These are phyloP conservation scores for Hystrix cristata DNA, from an alignment of 2,113 vertebrate genomes.

Conservation along the genomic window DNA sequence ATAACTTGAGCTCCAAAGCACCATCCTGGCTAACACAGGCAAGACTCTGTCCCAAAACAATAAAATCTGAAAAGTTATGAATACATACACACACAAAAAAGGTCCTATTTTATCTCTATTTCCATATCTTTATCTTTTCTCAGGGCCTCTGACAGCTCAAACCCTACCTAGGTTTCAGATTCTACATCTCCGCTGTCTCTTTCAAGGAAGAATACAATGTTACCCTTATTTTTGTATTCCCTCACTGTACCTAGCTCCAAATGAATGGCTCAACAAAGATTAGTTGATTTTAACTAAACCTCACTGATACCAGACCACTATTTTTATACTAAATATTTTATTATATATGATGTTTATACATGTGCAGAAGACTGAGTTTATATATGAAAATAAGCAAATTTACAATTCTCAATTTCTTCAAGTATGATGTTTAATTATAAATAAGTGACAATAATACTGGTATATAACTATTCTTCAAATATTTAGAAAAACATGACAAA, in stretches of 20 bases:
- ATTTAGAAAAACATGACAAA: constrained; percentile 10
- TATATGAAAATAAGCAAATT: constrained; percentile 1
- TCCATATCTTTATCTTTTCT: neutral
- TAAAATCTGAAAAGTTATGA: neutral
- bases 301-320: neutral
- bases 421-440: constrained; percentile 32
- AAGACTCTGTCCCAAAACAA: neutral
- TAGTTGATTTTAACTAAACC: neutral
- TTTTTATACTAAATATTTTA: constrained; percentile 4
- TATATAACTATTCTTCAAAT: constrained; percentile 14
- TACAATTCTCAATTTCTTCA: neutral
- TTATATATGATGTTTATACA: neutral
- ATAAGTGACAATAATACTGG: neutral
- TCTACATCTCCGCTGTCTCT: neutral
- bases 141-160: neutral
- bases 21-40: neutral
- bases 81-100: neutral
- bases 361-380: neutral
- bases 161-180: constrained; percentile 10
- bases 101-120: neutral
- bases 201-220: neutral
- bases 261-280: neutral
- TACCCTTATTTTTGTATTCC: neutral
- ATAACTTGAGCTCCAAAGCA: neutral
- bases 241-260: neutral